Percentiles rank a stretch among this genome's conserved stretches.
phyloP scores from a whole-genome alignment of 1,140 invertebrate genomes.

The Cotesia glomerata region DNA sequence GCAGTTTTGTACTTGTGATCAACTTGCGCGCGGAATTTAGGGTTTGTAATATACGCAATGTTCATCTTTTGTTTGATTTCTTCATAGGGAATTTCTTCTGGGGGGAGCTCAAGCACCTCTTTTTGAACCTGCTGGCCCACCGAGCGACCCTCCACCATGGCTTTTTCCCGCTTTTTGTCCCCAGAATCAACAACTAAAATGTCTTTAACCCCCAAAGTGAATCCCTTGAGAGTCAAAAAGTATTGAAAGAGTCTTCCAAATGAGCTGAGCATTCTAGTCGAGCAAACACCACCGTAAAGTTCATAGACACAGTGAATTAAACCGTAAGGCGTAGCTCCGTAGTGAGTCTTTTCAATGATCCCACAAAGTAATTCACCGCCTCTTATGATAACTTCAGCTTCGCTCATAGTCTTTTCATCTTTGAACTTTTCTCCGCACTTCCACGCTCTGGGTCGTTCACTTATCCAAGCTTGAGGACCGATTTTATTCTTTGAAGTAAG shows the following conservation, averaged over 20 bases:
- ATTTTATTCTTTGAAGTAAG: constrained; percentile 87
- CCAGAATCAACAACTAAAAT: constrained; percentile 82
- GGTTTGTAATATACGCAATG: constrained; percentile 74
- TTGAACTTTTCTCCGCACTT: constrained; percentile 68
- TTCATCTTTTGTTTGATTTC: constrained; percentile 74
- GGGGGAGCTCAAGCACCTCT: constrained; percentile 74
- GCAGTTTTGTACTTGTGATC: constrained; percentile 87
- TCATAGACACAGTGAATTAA: constrained; percentile 93
- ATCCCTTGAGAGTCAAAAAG: constrained; percentile 89
- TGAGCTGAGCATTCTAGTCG: constrained; percentile 82
- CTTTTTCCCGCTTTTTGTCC: constrained; percentile 74
- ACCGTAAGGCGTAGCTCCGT: constrained; percentile 92
- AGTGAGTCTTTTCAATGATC: constrained; percentile 97
- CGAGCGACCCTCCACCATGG: constrained; percentile 71
- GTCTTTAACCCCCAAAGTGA: constrained; percentile 94
- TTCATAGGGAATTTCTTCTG: constrained; percentile 63
- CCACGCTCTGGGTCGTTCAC: constrained; percentile 63
- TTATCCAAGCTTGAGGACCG: constrained; percentile 77
- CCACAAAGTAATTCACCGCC: constrained; percentile 89
- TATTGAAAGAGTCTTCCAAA: constrained; percentile 92
- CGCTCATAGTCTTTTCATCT: constrained; percentile 76
- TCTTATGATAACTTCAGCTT: constrained; percentile 90
- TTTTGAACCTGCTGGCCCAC: constrained; percentile 72
- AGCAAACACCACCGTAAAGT: constrained; percentile 89
- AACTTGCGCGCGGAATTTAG: constrained; percentile 77